Evolutionary conservation across 2,888 invertebrate species (phyloP).

Genomic region (Mystacides longicornis): DNA sequence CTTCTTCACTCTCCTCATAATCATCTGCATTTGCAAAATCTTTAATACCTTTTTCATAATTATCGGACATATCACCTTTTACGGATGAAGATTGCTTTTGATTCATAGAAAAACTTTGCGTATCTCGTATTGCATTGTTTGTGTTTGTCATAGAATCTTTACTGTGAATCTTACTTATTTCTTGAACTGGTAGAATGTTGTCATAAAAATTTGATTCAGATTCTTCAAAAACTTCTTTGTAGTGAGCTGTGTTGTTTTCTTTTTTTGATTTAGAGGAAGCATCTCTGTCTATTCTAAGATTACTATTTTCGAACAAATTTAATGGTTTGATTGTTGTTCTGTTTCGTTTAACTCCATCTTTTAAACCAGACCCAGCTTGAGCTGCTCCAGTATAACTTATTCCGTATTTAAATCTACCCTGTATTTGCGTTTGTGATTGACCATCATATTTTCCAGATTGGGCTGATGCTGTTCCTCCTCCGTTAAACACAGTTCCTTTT

Average conservation of each 20-base stretch:
- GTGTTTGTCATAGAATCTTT: neutral
- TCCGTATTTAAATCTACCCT: constrained; percentile 72
- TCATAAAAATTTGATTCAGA: constrained; percentile 32
- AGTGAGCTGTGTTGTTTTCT: constrained; percentile 19
- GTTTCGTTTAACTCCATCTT: constrained; percentile 42
- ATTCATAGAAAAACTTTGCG: neutral
- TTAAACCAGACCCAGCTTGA: constrained; percentile 70
- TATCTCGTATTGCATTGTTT: neutral
- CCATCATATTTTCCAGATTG: constrained; percentile 69
- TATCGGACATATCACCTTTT: constrained; percentile 31
- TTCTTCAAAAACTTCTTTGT: constrained; percentile 30
- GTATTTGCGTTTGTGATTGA: constrained; percentile 75
- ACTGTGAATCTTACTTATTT: constrained; percentile 8
- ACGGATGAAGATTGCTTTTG: constrained; percentile 6
- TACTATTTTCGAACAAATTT: constrained; percentile 19
- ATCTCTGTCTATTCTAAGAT: constrained; percentile 17
- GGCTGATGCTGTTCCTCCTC: constrained; percentile 71
- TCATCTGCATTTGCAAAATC: constrained; percentile 35
- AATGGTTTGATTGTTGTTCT: constrained; percentile 28
- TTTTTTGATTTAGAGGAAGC: constrained; percentile 7
- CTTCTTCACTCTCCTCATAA: constrained; percentile 44
- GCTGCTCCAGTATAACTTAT: constrained; percentile 74
- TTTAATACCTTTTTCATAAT: constrained; percentile 39
- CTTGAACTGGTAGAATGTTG: constrained; percentile 37
- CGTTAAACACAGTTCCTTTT: constrained; percentile 55